Percentiles rank a stretch among this genome's conserved stretches.
Conservation (phyloP, 2,113 vertebrate species). For the Ginglymostoma cirratum region DNA sequence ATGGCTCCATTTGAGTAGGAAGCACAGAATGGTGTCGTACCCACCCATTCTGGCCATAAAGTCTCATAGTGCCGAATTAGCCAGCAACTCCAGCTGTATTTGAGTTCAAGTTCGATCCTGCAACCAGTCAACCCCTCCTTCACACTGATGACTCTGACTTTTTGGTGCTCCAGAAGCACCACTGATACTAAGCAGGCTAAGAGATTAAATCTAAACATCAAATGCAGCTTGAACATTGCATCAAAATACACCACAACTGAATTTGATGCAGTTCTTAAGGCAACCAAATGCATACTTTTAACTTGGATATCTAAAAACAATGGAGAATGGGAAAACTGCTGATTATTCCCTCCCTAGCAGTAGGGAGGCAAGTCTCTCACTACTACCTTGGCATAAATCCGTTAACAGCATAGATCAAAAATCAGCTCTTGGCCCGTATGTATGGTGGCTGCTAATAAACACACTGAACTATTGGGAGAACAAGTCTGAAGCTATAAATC, state of each 20-base stretch:
- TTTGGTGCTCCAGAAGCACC: background rate
- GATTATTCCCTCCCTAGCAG: background rate
- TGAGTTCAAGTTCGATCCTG: background rate
- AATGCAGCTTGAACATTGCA: background rate
- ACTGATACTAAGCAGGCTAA: too few species aligned
- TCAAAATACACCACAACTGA: background rate
- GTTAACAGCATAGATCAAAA: background rate
- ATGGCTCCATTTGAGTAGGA: background rate
- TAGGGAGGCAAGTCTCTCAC: background rate
- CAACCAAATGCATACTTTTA: background rate
- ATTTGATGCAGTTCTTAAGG: background rate
- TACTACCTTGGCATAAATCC: background rate
- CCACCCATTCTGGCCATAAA: background rate
- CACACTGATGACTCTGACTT: background rate
- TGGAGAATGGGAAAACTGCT: background rate
- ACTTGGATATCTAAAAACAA: background rate
- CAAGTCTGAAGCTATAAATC: background rate
- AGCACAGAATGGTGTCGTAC: background rate
- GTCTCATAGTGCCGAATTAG: background rate
- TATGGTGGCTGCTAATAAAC: background rate
- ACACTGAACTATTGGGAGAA: background rate
- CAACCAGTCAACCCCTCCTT: background rate
- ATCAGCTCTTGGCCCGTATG: background rate
- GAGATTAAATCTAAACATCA: background rate
- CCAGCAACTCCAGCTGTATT: background rate